These are phyloP conservation scores for Trachymyrmex septentrionalis DNA, from an alignment of 1,140 invertebrate genomes.

Conservation along the genomic window DNA sequence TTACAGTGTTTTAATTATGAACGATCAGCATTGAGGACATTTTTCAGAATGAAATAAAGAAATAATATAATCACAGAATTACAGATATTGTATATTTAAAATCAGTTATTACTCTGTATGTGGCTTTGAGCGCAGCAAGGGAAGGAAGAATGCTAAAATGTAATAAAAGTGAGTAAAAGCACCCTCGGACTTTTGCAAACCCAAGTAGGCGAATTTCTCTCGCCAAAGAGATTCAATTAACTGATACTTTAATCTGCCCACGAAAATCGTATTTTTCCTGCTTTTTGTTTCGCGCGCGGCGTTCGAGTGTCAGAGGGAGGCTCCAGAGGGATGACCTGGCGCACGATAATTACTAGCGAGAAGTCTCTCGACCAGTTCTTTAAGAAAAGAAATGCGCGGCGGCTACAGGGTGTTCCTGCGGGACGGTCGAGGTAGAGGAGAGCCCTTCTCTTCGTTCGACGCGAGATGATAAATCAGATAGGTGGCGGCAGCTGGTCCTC, in stretches of 20 bases:
- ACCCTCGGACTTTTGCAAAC: constrained; percentile 22
- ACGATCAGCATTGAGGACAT: background rate
- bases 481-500: constrained; percentile 83
- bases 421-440: background rate
- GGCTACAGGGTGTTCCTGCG: constrained; percentile 24
- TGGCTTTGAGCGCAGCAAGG: background rate
- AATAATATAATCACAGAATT: background rate
- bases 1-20: background rate
- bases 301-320: constrained; percentile 45
- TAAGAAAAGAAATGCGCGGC: constrained; percentile 31
- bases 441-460: constrained; percentile 35
- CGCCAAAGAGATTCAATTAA: constrained; percentile 61
- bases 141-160: background rate
- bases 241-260: constrained; percentile 61
- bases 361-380: constrained; percentile 49
- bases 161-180: background rate
- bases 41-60: background rate
- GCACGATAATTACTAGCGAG: constrained; percentile 60
- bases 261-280: constrained; percentile 61
- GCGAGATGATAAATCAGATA: constrained; percentile 84
- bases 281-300: constrained; percentile 54
- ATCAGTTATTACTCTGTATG: background rate
- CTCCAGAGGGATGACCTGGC: constrained; percentile 52
- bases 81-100: background rate
- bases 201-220: constrained; percentile 42